Evolutionary conservation across 2,797 vertebrate species (phyloP).

Genomic region (Oryzias dopingdopingensis): DNA sequence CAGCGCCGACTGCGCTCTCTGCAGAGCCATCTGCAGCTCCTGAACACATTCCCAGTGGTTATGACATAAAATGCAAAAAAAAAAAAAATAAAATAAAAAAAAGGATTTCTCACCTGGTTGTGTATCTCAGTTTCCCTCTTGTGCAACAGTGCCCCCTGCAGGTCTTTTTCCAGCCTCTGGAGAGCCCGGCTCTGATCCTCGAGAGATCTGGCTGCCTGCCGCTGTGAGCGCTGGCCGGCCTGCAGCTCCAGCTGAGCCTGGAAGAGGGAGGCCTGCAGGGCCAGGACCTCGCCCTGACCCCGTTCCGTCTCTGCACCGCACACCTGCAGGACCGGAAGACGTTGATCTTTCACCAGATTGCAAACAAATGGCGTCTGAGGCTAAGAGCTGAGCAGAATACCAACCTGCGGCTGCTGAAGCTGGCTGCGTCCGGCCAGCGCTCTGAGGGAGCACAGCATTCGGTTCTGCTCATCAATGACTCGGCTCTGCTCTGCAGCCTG

Average conservation of each 20-base stretch:
- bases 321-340: constrained; percentile 48
- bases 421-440: constrained; percentile 79
- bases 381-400: constrained; percentile 12
- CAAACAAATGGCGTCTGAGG: too few species aligned
- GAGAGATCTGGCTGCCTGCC: constrained; percentile 76
- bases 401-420: constrained; percentile 83
- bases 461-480: constrained; percentile 85
- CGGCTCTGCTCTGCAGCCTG: constrained; percentile 84
- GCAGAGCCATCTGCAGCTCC: constrained; percentile 84
- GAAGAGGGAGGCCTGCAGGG: constrained; percentile 85
- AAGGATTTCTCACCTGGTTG: constrained; percentile 78
- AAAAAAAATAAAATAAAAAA: not conserved
- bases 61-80: not conserved
- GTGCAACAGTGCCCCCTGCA: constrained; percentile 80
- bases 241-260: constrained; percentile 87
- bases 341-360: too few species aligned
- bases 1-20: constrained; percentile 76
- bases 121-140: constrained; percentile 82
- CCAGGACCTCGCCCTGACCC: constrained; percentile 79
- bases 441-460: constrained; percentile 83
- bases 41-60: constrained; percentile 37
- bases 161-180: constrained; percentile 76
- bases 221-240: constrained; percentile 74
- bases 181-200: constrained; percentile 73
- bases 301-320: constrained; percentile 60